Evolutionary conservation across 2,113 vertebrate genomes (phyloP), one percentile per base, ranked within the genome.

Genomic region (Gorilla gorilla): DNA sequence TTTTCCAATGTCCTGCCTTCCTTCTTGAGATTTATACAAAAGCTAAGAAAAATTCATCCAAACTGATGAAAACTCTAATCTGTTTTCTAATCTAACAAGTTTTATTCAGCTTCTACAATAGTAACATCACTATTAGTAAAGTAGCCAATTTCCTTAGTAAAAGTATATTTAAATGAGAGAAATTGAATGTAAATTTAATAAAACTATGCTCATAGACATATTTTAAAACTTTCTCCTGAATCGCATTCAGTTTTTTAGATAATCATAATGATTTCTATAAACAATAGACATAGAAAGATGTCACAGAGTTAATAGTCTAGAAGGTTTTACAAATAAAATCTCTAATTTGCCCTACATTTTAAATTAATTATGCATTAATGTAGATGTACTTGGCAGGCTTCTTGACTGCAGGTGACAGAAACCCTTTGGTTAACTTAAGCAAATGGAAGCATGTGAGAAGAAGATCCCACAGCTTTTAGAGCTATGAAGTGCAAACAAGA

Each of bases 121-220:
- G 7, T 64, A 91, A 75, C 6, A 93, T 40, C 35, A 72, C 35
- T 59, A 25, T 92, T 82, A 89, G 59, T 27, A 76, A 93, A 78
- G 45, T 38, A 78, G 48, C 27, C 73, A 70, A 79, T 92, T 87
- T 90, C 73, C 40, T 90, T 55, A 48, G 40, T 27, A 96, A 73
- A 95, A 78, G 18, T 55, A 79, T 32, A 80, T 82, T 72, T 89
- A 89, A 93, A 81, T 88, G 27, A 91, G 80, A 76, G 12, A 81
- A 8, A 84, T 66, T 43, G 17, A 79, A 55, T 75, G 3, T 40
- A 89, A 93, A 79, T 64, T 45, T 91, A 95, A 80, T 88, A 75
- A 79, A 82, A 30, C 18, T 7, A 18, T 72, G 5, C 35, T 78
- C 5, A 35, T 25, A 13, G 30, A 35, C 20, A 80, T 52, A 85